A percentile compares a stretch with the other conserved stretches of the same genome.
Conservation (phyloP, 1,140 invertebrate genomes). For the Palaemon carinicauda region DNA sequence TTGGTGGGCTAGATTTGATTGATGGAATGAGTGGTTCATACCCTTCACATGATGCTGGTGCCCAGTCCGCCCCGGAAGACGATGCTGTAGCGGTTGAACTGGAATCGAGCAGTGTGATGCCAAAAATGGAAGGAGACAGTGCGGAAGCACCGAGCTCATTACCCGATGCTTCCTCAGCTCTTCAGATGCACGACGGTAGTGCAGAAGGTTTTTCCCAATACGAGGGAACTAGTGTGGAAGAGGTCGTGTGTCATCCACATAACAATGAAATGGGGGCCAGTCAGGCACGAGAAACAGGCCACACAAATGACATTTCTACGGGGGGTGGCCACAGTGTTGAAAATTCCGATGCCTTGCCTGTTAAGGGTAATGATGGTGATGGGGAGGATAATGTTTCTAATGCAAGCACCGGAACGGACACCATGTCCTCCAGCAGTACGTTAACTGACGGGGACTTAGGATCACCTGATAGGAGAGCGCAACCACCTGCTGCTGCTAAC, state of each 20-base stretch:
- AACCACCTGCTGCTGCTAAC: neutral
- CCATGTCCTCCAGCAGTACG: conserved; percentile 45
- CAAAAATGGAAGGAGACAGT: too few relatives aligned
- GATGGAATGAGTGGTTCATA: conserved; percentile 11
- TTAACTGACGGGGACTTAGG: conserved; percentile 41
- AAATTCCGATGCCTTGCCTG: neutral
- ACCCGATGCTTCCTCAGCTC: neutral
- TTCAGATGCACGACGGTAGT: neutral
- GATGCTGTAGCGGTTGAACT: too few relatives aligned
- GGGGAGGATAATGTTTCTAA: conserved; percentile 20
- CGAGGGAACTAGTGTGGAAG: conserved; percentile 1
- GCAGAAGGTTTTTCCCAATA: neutral
- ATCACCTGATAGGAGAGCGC: conserved; percentile 24
- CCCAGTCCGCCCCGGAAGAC: neutral
- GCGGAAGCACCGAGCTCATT: too few relatives aligned
- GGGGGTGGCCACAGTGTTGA: neutral
- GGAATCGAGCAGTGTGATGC: too few relatives aligned
- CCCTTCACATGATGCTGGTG: neutral
- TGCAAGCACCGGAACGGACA: conserved; percentile 38
- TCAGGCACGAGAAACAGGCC: neutral
- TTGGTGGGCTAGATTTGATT: conserved; percentile 34
- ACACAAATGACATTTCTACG: neutral
- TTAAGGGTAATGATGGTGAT: neutral
- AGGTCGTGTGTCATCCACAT: conserved; percentile 33
- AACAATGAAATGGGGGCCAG: neutral